Base-by-base conservation (phyloP, 2,797 vertebrate genomes). In the Rhodeus uyekii region DNA sequence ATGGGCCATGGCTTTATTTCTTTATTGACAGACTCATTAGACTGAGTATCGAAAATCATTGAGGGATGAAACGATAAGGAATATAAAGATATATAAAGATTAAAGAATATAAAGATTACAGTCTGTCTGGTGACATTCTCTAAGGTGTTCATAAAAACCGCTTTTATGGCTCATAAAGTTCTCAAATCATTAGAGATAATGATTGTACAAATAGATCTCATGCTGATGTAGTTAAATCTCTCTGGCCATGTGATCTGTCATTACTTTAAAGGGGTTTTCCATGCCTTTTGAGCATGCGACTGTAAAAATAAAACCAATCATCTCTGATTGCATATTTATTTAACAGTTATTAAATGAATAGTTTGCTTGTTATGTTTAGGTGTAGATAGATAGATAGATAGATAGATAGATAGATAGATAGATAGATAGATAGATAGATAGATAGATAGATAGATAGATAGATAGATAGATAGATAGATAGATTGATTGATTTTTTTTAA, bases 191-290 rank as follows among this genome's bases (percentile, higher is more conserved):
- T 58, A 44, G 36, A 69, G 34, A 69, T 64, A 65, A 78, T 0
- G 2, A 16, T 13, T 76, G 34, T 32, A 29, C 19, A 76, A 48
- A 46, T 2, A 67, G 80, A 67, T 55, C 22, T 67, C 27, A 55
- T 68, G 73, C 64, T 68, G 80, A 82, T 68, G 48, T 18, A 18
- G 50, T 14, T 19, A 68, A 76, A 68, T 68, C 61, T 76, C 22
- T 32, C 1, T 4, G 19, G 71, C 0, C n/a, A 24, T 74, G 36
- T 29, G 34, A 53, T 48, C 3, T 34, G 38, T 58, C 19, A 27
- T 44, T 7, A 32, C 34, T 55, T 34, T 38, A n/a, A 50, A 50
- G 34, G n/a, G 19, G 13, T 50, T 65, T 76, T 60, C 29, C 8
- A 27, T 79, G 36, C 14, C 24, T 34, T 68, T 38, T 39, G 24